Conservation (phyloP, 2,888 invertebrate species). For the Metalampra italica region DNA sequence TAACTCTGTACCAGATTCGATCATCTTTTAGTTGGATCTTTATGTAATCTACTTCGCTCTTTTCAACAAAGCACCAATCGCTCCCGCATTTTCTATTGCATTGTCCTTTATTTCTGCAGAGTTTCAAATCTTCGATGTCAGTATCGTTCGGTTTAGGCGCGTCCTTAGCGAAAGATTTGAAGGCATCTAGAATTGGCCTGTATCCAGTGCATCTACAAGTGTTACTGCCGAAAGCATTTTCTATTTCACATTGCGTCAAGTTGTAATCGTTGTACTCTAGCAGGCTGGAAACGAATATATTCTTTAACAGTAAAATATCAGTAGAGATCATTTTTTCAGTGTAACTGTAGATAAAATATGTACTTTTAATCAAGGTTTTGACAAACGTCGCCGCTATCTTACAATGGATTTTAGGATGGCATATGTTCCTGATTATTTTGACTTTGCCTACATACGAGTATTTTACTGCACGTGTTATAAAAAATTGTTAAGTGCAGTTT, state of each 20-base stretch:
- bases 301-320: too few relatives aligned
- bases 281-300: conserved; percentile 40
- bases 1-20: conserved; percentile 74
- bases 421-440: too few relatives aligned
- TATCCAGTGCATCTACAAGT: conserved; percentile 87
- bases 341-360: too few relatives aligned
- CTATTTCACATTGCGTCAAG: conserved; percentile 80
- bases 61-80: conserved; percentile 38
- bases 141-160: conserved; percentile 30
- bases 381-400: too few relatives aligned
- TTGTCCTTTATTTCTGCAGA: conserved; percentile 18
- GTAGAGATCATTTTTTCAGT: too few relatives aligned
- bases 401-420: too few relatives aligned
- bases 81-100: conserved; percentile 12
- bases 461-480: too few relatives aligned
- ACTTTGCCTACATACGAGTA: too few relatives aligned
- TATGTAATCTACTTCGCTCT: conserved; percentile 24
- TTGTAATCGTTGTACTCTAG: conserved; percentile 49
- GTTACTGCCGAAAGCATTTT: conserved; percentile 84
- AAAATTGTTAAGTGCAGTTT: too few relatives aligned
- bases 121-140: conserved; percentile 45
- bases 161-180: conserved; percentile 78
- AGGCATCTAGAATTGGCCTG: conserved; percentile 80
- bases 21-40: conserved; percentile 51
- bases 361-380: too few relatives aligned